Evolutionary conservation across 2,888 invertebrate species (phyloP).

Genomic region (Eristalis pertinax): DNA sequence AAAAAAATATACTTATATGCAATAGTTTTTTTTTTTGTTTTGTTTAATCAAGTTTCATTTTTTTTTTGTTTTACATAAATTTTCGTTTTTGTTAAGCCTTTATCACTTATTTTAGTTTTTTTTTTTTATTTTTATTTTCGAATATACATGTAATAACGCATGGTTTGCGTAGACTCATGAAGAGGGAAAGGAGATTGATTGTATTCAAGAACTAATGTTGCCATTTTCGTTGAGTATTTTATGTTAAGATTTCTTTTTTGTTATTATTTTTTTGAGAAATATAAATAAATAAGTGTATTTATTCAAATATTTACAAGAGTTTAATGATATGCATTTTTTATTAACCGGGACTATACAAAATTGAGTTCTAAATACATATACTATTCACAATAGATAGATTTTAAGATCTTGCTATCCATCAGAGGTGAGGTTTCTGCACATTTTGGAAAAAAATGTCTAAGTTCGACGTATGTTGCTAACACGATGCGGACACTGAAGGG

Average conservation of each 20-base stretch:
- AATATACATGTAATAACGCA: conserved; percentile 30
- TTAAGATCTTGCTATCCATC: not conserved
- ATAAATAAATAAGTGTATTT: conserved; percentile 18
- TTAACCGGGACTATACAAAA: not conserved
- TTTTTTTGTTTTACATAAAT: conserved; percentile 29
- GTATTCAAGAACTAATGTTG: not conserved
- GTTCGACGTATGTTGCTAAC: no score
- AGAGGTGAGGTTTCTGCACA: no score
- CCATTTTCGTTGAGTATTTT: conserved; percentile 1
- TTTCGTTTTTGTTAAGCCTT: conserved; percentile 23
- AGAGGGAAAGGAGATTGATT: conserved; percentile 39
- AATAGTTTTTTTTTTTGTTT: conserved; percentile 6
- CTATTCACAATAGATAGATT: not conserved
- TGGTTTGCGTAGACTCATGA: conserved; percentile 19
- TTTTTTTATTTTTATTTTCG: conserved; percentile 34
- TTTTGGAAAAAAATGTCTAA: no score
- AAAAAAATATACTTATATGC: conserved; percentile 68
- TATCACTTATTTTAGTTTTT: conserved; percentile 58
- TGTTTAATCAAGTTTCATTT: not conserved
- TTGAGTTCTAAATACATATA: not conserved
- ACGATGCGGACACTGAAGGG: no score
- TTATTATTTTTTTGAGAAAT: not conserved
- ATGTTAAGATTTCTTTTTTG: not conserved
- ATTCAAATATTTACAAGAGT: not conserved
- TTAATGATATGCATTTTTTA: not conserved